Base-by-base conservation (phyloP, 2,888 invertebrate species). In the Zootermopsis nevadensis region DNA sequence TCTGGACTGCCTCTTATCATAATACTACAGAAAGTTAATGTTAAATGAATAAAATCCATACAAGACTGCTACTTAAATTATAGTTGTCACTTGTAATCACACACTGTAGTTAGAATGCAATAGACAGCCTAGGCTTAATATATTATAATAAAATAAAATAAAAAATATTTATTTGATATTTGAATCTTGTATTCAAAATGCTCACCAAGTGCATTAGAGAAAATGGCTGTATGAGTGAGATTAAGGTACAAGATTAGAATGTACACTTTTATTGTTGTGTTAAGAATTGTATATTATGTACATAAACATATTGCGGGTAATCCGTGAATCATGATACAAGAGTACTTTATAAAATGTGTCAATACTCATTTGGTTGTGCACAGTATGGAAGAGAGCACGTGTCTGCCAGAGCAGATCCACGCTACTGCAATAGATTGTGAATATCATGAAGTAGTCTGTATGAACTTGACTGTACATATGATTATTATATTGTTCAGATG, bases 141-240 rank as follows among this genome's bases (percentile, higher is more conserved):
- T 19, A 76, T 12, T 38, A 74, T n/a, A 7, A 74, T n/a, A n/a
- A 38, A 7, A 27, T 24, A 74, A 42, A 42, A 69, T 38, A 27
- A 80, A 27, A 67, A 38, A 80, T 80, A 80, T 80, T 80, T 80
- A 80, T 80, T 80, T 80, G 80, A 80, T 80, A 80, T 80, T 80
- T 80, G 80, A 80, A 80, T 80, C 80, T 79, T 79, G 53, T 79
- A 60, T 79, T 79, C 53, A 60, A 79, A 79, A 81, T 81, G 81
- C 81, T 81, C 81, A 81, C 81, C 81, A 81, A 81, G 81, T 81
- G 81, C 81, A 81, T 81, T 81, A 81, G 81, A 31, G 31, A 79
- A 30, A 77, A 42, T 42, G 76, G 76, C n/a, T 76, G 42, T 42
- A 48, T 27, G 76, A 76, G 76, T 38, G 76, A 76, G 76, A 76